These are phyloP conservation scores for Urechis unicinctus DNA, from an alignment of 2,888 invertebrate genomes.

Conservation along the genomic window DNA sequence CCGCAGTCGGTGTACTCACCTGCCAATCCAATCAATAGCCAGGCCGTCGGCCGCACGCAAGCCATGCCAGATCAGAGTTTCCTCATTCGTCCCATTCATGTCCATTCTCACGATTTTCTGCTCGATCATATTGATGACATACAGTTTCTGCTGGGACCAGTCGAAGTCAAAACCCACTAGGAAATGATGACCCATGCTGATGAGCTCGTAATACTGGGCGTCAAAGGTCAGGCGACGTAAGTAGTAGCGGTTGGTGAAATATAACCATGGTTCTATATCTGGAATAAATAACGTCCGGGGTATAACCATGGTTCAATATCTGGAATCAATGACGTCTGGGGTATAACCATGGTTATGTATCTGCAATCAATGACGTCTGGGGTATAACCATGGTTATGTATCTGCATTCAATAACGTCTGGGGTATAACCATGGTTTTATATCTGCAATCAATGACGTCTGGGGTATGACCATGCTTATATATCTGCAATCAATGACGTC, in stretches of 20 bases:
- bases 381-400: slow-evolving; percentile 46
- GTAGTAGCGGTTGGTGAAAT: slow-evolving; percentile 84
- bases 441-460: no score
- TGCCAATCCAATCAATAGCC: slow-evolving; percentile 69
- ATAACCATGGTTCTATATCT: slow-evolving; percentile 41
- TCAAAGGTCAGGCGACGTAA: slow-evolving; percentile 91
- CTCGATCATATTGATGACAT: slow-evolving; percentile 35
- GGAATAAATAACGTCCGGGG: slow-evolving; percentile 31
- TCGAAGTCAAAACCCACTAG: slow-evolving; percentile 62
- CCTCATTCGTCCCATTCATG: slow-evolving; percentile 45
- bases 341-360: slow-evolving; percentile 44
- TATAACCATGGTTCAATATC: slow-evolving; percentile 44
- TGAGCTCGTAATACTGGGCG: slow-evolving; percentile 73
- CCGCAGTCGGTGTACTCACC: slow-evolving; percentile 19
- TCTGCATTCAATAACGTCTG: slow-evolving; percentile 9
- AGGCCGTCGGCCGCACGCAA: slow-evolving; percentile 36
- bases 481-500: no score
- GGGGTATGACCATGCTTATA: no score
- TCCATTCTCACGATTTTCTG: slow-evolving; percentile 36
- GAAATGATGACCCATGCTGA: slow-evolving; percentile 88
- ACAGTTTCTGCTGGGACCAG: slow-evolving; percentile 30
- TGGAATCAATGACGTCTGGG: slow-evolving; percentile 30
- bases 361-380: slow-evolving; percentile 24
- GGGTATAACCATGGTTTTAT: not conserved
- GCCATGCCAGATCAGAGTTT: slow-evolving; percentile 33